These are phyloP conservation scores for Lathronympha strigana DNA, from an alignment of 2,888 invertebrate genomes.

Conservation along the genomic window DNA sequence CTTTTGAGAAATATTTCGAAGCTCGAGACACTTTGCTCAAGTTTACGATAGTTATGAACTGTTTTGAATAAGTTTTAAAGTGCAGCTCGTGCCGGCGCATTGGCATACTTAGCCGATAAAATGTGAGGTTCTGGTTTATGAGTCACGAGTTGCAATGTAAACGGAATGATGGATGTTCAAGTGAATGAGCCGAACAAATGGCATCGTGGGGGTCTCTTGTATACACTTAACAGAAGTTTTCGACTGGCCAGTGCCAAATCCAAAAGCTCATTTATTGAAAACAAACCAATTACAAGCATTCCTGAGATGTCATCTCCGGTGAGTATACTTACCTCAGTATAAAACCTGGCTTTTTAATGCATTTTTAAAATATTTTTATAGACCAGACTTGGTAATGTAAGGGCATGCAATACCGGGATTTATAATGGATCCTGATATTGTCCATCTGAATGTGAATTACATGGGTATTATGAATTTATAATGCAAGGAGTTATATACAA, in stretches of 20 bases:
- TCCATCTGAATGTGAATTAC: no score
- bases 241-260: constrained; percentile 69
- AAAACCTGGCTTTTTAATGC: no score
- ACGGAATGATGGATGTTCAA: constrained; percentile 76
- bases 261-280: constrained; percentile 61
- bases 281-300: constrained; percentile 62
- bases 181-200: constrained; percentile 72
- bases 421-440: no score
- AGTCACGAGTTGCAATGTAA: constrained; percentile 75
- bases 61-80: constrained; percentile 16
- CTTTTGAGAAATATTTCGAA: constrained; percentile 8
- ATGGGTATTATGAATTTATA: no score
- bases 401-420: no score
- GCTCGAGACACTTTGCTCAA: background rate
- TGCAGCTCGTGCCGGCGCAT: constrained; percentile 58
- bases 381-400: no score
- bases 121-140: constrained; percentile 66
- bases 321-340: constrained; percentile 42
- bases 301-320: constrained; percentile 63
- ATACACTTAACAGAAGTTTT: constrained; percentile 77
- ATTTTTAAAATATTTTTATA: no score
- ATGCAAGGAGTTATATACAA: no score
- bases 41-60: constrained; percentile 5
- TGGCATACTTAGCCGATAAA: constrained; percentile 62
- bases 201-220: constrained; percentile 78